Conservation (phyloP, 2,797 vertebrate species). For the Manis pentadactyla region DNA sequence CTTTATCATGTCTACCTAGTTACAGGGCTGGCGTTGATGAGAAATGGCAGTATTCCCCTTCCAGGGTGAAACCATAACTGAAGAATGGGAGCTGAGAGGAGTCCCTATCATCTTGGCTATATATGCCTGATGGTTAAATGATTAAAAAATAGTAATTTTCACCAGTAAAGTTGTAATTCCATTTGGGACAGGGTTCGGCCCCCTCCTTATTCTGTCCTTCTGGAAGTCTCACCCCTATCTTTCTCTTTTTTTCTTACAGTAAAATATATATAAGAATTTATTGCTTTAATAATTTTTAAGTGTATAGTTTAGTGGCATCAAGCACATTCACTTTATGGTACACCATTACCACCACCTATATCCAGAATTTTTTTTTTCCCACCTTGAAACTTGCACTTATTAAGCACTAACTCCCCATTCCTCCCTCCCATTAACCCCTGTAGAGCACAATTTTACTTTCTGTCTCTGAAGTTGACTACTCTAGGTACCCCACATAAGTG, state of each 20-base stretch:
- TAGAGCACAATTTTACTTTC: neutral
- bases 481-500: neutral
- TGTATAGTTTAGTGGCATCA: neutral
- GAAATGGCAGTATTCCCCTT: constrained; percentile 16
- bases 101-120: constrained; percentile 20
- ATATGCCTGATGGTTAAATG: neutral
- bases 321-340: neutral
- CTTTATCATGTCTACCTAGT: constrained; percentile 9
- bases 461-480: neutral
- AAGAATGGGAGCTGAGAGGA: constrained; percentile 21
- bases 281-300: neutral
- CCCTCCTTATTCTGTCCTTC: neutral
- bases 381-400: neutral
- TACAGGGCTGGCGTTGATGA: neutral
- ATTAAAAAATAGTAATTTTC: constrained; percentile 17
- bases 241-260: neutral
- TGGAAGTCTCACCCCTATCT: neutral
- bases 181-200: neutral
- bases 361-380: neutral
- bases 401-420: neutral
- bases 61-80: constrained; percentile 17
- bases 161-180: neutral
- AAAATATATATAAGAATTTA: neutral
- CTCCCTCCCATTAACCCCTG: neutral
- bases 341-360: neutral